Base-by-base conservation (phyloP, 2,113 vertebrate genomes). In the Syrmaticus mikado region DNA sequence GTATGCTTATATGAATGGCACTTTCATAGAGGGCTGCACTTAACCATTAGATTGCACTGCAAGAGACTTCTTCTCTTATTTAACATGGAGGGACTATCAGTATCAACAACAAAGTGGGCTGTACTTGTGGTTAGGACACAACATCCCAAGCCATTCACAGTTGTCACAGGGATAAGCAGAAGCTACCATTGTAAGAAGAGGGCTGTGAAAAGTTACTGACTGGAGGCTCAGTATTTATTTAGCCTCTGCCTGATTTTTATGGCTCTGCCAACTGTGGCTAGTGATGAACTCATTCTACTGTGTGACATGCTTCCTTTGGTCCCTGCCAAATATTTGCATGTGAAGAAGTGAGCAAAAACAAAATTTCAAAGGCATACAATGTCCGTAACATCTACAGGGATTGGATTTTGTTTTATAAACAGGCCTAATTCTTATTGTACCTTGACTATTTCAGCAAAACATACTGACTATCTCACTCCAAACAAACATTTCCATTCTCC, bases 401-500 rank as follows among this genome's bases (percentile, higher is more conserved):
- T 8, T 91, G 50, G 82, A 62, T 77, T 85, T 52, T 20, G 61
- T 83, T 85, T 91, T 86, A 88, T 46, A 74, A 83, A 91, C 82
- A 95, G 87, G 87, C 82, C 85, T 94, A 85, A 90, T 94, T 89
- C 72, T 89, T 88, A 92, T 61, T 32, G 52, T 78, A 64, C 17
- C 82, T 87, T 48, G 91, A 92, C 79, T 70, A 91, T 71, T 74
- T 75, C 76, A 91, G 75, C 89, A 78, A 89, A 94, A 83, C 27
- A 77, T 40, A 76, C 89, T 10, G 55, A 94, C 8, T 0, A 72
- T 52, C 89, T 93, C 89, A 92, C 91, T 91, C 87, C 85, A 94
- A 87, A 95, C 41, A 90, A 90, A 95, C 75, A 85, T 71, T 61
- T 89, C 93, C 79, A 90, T 77, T 95, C 91, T 94, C 30, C 90